Evolutionary conservation across 1,140 invertebrate genomes (phyloP), one percentile per base, ranked within the genome.

Genomic region (Habropoda laboriosa): DNA sequence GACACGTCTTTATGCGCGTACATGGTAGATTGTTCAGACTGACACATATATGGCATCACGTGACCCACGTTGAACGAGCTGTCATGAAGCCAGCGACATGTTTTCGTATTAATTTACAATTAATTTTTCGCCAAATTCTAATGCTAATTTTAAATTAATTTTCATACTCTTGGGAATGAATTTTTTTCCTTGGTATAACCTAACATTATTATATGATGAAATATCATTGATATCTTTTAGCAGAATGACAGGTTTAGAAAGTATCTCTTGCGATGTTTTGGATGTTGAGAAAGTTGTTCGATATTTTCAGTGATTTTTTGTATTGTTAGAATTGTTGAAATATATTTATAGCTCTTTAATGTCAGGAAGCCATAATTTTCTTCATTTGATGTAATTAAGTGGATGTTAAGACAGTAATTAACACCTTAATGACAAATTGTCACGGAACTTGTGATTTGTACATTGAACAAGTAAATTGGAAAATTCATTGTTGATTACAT

Each of bases 41-140:
- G 57, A 58, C 40, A 58, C 40, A 45, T 58, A 8, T 45, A 58
- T 18, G 16, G 24, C 2, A 24, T 74, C 72, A 63, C 49, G 49
- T 66, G 73, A 76, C 38, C n/a, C 16, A 0, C 18, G 27, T 45
- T 24, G 27, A 35, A 57, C 16, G 16, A 74, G 32, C 32, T 63
- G 35, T 66, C 60, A 53, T 8, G 24, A 42, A 18, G n/a, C 24
- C 16, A 30, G 10, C 42, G n/a, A 63, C n/a, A 21, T 30, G 45
- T 40, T 63, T 38, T 55, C 21, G 0, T 49, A 70, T 73, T 63
- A 38, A 63, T 38, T 40, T 35, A 49, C 13, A n/a, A 58, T 32
- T 47, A 45, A 66, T 18, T 30, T 47, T 61, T 61, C 35, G n/a
- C 4, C 8, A 21, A 38, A 68, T 51, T 38, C 13, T 1, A 24